Percentiles rank a stretch among this genome's conserved stretches.
Conservation (phyloP, 1,140 invertebrate species). For the Meteorus sp. region DNA sequence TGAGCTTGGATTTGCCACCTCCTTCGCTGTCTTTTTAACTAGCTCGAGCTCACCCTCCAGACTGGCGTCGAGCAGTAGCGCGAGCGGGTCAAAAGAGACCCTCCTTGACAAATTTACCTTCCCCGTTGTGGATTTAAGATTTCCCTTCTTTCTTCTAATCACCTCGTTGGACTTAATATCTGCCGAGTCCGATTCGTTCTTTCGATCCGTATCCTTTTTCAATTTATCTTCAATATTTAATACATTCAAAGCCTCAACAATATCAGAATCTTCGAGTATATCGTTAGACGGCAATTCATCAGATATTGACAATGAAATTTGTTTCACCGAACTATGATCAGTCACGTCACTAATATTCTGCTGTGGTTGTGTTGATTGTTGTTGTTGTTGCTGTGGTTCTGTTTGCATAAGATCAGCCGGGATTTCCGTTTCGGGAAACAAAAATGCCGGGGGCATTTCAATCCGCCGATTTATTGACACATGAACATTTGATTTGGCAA, state of each 20-base stretch:
- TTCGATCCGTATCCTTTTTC: conserved; percentile 39
- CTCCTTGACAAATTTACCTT: conserved; percentile 74
- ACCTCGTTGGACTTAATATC: conserved; percentile 60
- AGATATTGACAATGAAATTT: conserved; percentile 26
- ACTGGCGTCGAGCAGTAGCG: conserved; percentile 93
- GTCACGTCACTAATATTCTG: conserved; percentile 39
- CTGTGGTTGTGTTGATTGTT: conserved; percentile 33
- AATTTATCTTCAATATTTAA: conserved; percentile 56
- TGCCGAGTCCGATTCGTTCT: conserved; percentile 34
- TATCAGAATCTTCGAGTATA: conserved; percentile 53
- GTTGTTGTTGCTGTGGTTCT: conserved; percentile 47
- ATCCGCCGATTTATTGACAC: conserved; percentile 73
- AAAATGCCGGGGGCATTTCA: conserved; percentile 80
- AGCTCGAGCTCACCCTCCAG: conserved; percentile 97
- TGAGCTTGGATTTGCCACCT: conserved; percentile 91
- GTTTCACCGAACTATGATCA: conserved; percentile 42
- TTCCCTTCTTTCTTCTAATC: conserved; percentile 74
- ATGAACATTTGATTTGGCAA: conserved; percentile 63
- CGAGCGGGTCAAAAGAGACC: conserved; percentile 97
- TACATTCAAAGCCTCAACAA: conserved; percentile 54
- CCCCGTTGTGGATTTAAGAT: conserved; percentile 70
- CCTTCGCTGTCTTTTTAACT: conserved; percentile 91
- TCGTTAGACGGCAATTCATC: conserved; percentile 42
- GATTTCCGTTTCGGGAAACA: conserved; percentile 75
- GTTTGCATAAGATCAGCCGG: conserved; percentile 63